These are phyloP conservation scores for Ptilonorhynchus violaceus DNA, from an alignment of 2,113 vertebrate genomes.

Conservation along the genomic window DNA sequence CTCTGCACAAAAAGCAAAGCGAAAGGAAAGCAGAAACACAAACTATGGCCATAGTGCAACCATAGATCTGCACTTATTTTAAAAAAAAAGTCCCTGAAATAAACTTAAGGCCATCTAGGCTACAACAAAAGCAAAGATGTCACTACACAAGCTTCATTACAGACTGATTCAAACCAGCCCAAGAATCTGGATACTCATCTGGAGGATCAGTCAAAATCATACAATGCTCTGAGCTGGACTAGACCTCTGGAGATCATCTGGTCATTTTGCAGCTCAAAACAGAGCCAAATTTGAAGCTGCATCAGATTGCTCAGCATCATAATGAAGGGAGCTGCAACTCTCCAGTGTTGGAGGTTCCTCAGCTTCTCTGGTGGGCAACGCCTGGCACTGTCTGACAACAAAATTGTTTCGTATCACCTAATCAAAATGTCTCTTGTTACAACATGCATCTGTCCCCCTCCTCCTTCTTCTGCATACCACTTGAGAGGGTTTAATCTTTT, in stretches of 20 bases:
- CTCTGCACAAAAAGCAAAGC: not conserved
- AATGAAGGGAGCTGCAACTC: not conserved
- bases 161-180: not conserved
- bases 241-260: not conserved
- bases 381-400: not conserved
- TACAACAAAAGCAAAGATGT: not conserved
- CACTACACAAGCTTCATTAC: not conserved
- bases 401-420: not conserved
- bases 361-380: not conserved
- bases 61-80: not conserved
- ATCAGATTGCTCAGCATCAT: not conserved
- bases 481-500: not conserved
- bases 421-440: not conserved
- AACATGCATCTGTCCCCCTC: not conserved
- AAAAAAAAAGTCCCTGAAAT: not conserved
- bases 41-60: not conserved
- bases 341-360: not conserved
- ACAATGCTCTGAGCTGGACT: not conserved
- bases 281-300: not conserved
- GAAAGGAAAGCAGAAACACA: not conserved
- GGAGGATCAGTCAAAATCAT: not conserved
- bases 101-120: not conserved
- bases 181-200: not conserved
- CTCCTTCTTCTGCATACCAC: not conserved
- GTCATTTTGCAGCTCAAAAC: not conserved